Evolutionary conservation across 37 sponge, comb jelly and placozoan genomes (phyloP).

Genomic region (Bolinopsis microptera): DNA sequence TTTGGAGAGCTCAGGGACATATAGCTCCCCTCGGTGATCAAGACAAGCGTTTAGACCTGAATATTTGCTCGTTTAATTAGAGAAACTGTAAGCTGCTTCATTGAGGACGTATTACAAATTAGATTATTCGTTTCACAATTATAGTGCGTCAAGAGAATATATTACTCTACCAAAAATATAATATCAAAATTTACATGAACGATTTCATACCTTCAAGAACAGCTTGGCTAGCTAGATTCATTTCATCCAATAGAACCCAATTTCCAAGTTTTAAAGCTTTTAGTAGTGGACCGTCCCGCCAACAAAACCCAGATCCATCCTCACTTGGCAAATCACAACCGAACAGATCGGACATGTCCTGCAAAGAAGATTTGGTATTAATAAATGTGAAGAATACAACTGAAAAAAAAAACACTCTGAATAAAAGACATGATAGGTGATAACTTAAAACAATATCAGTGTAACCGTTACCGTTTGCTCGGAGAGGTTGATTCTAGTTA

Average conservation of each 20-base stretch:
- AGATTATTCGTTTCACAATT: no score
- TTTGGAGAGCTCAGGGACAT: slow-evolving; percentile 84
- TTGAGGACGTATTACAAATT: no score
- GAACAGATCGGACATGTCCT: slow-evolving; percentile 97
- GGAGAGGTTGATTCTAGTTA: slow-evolving; percentile 91
- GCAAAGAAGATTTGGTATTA: background rate
- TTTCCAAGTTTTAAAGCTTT: slow-evolving; percentile 85
- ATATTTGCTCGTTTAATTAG: background rate
- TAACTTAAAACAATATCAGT: background rate
- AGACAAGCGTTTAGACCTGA: slow-evolving; percentile 87
- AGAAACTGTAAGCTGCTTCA: background rate
- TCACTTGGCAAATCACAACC: slow-evolving; percentile 94
- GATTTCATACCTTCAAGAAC: slow-evolving; percentile 81
- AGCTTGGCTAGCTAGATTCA: slow-evolving; percentile 97
- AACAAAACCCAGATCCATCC: slow-evolving; percentile 77
- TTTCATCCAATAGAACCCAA: slow-evolving; percentile 97
- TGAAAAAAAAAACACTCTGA: background rate
- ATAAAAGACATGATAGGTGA: background rate
- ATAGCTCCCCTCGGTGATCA: slow-evolving; percentile 95
- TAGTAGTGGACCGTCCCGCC: slow-evolving; percentile 97
- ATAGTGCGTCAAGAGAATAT: no score
- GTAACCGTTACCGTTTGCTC: slow-evolving; percentile 84
- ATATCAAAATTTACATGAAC: background rate
- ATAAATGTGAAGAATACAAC: background rate
- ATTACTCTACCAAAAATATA: background rate